A percentile compares a stretch with the other conserved stretches of the same genome.
phyloP scores from a whole-genome alignment of 1,140 invertebrate genomes.

The Drosophila cardini region DNA sequence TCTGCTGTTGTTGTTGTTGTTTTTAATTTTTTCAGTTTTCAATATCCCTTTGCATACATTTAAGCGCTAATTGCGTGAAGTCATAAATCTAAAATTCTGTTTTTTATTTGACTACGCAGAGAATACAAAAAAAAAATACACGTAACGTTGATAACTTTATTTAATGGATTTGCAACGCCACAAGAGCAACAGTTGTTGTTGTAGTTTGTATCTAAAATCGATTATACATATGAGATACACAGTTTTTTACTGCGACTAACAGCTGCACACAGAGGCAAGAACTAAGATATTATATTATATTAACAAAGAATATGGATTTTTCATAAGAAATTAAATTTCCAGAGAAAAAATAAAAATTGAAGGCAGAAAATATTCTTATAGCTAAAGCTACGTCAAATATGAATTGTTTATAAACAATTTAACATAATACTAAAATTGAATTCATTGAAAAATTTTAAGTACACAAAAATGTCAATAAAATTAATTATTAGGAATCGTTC shows the following conservation, averaged over 20 bases:
- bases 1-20: slow-evolving; percentile 22
- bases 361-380: too few species aligned
- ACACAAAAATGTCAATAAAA: too few species aligned
- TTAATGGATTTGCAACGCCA: slow-evolving; percentile 75
- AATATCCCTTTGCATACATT: slow-evolving; percentile 82
- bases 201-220: slow-evolving; percentile 24
- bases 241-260: background rate
- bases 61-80: slow-evolving; percentile 83
- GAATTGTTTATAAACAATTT: too few species aligned
- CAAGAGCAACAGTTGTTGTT: slow-evolving; percentile 65
- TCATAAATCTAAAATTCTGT: slow-evolving; percentile 77
- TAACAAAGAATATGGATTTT: too few species aligned
- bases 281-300: too few species aligned
- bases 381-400: too few species aligned
- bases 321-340: too few species aligned
- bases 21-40: slow-evolving; percentile 61
- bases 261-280: slow-evolving; percentile 12
- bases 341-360: too few species aligned
- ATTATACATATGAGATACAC: slow-evolving; percentile 6
- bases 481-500: too few species aligned
- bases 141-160: slow-evolving; percentile 70
- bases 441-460: too few species aligned
- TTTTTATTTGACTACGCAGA: slow-evolving; percentile 58
- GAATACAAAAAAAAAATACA: slow-evolving; percentile 21
- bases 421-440: too few species aligned